Evolutionary conservation across 2,113 vertebrate species (phyloP), one percentile per base, ranked within the genome.

Genomic region (Seriola rivoliana): DNA sequence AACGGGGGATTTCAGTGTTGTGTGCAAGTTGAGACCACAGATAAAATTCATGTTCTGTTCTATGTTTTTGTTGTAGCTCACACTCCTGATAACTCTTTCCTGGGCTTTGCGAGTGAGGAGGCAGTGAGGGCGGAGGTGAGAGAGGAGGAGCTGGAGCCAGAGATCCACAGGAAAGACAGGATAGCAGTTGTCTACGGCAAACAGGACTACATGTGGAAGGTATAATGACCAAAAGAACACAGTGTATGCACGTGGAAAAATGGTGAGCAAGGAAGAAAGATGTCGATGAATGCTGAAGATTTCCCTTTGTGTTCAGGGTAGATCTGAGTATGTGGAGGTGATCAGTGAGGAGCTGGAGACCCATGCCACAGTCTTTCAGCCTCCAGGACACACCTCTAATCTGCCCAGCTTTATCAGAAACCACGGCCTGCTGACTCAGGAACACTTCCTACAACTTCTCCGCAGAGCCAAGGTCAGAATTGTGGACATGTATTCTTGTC

Each of bases 181-280:
- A 90, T 93, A 32, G 93, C 94, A 0, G 87, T 95, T 1, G 73
- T 95, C 46, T 95, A 95, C n/a, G 94, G 94, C 9, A 95, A 95
- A 82, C 93, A 95, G 77, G 93, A 93, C 46, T 93, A 95, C 86
- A 95, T 95, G 94, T 95, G 94, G 94, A 85, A 95, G 92, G 94
- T 95, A 84, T 42, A 67, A 66, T 29, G 19, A 68, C 32, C 6
- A 11, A 57, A 57, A 38, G 5, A 40, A 5, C 7, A 12, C 38
- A 52, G 4, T 3, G 23, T 3, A n/a, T 62, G 21, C 34, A 4
- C 42, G 21, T 44, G 7, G 23, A 73, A 68, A 14, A 21, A 50
- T 63, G 54, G 16, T 19, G 23, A 55, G 55, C 42, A 10, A 16
- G 12, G 12, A 34, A 46, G 8, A 23, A 46, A 34, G 2, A 57